Percentiles rank a stretch among this genome's conserved stretches.
Evolutionary conservation across 1,140 invertebrate species (phyloP).

Genomic region (Glomeris maerens): DNA sequence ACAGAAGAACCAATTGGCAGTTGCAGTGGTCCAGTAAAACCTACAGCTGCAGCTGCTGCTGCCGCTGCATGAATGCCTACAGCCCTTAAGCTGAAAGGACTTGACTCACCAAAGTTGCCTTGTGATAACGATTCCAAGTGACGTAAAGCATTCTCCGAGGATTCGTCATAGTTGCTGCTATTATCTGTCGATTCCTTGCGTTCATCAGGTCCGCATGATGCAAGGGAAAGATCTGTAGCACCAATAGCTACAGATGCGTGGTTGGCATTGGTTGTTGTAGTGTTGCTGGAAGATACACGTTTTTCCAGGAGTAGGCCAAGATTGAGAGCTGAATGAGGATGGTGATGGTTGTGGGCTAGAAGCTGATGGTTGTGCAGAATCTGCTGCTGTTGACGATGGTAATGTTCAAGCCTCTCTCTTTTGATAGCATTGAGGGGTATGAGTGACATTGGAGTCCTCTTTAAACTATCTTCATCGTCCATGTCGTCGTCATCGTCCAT

Average conservation of each 20-base stretch:
- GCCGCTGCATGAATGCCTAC: no score
- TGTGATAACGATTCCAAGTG: slow-evolving; percentile 65
- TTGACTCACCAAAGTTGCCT: slow-evolving; percentile 48
- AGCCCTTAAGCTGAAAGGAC: slow-evolving; percentile 7
- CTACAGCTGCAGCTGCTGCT: no score
- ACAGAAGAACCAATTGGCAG: slow-evolving; percentile 32
- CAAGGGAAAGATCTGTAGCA: not conserved
- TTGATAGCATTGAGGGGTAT: slow-evolving; percentile 12
- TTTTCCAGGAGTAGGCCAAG: no score
- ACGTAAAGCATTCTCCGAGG: slow-evolving; percentile 48
- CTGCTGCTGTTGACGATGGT: slow-evolving; percentile 15
- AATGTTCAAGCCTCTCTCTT: slow-evolving; percentile 7
- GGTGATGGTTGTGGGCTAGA: no score
- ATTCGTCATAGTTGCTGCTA: slow-evolving; percentile 1
- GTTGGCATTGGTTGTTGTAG: not conserved
- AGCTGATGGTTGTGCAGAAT: no score
- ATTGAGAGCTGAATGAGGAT: no score
- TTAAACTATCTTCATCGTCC: slow-evolving; percentile 20
- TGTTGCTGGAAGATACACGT: no score
- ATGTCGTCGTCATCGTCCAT: slow-evolving; percentile 24
- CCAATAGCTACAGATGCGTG: not conserved
- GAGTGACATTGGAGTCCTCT: slow-evolving; percentile 14
- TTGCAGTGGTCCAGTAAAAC: slow-evolving; percentile 23
- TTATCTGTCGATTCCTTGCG: not conserved
- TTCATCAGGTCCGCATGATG: not conserved